Evolutionary conservation across 2,797 vertebrate species (phyloP).

Genomic region (Chloroceryle amazona): DNA sequence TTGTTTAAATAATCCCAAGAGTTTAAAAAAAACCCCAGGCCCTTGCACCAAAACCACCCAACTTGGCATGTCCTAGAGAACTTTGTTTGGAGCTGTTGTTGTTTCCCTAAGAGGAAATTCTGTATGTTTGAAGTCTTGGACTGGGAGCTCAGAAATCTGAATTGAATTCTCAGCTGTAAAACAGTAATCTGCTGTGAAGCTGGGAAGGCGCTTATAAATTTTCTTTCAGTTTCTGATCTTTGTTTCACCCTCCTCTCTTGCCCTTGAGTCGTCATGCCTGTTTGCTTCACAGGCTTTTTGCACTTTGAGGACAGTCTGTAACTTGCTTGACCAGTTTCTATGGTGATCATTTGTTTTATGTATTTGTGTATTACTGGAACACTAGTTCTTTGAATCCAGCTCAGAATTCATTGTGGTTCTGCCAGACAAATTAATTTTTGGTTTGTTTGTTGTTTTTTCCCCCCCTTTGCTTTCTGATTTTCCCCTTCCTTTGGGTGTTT

Average conservation of each 20-base stretch:
- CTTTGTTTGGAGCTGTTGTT: not conserved
- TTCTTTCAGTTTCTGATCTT: not conserved
- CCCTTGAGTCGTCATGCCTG: accelerated
- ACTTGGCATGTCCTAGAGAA: not conserved
- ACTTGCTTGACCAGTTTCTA: not conserved
- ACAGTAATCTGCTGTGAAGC: not conserved
- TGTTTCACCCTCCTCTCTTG: not conserved
- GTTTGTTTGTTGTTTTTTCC: not conserved
- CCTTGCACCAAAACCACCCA: not conserved
- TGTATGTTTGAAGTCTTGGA: not conserved
- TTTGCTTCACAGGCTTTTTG: not conserved
- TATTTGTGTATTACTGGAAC: not conserved
- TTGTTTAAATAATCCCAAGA: constrained; percentile 39
- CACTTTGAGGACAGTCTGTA: not conserved
- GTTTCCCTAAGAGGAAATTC: not conserved
- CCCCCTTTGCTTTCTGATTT: not conserved
- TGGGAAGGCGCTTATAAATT: not conserved
- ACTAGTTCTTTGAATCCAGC: not conserved
- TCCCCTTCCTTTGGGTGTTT: not conserved
- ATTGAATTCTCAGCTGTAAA: not conserved
- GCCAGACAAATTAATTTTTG: not conserved
- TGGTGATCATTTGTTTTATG: not conserved
- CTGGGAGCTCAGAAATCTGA: not conserved
- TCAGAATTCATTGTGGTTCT: not conserved
- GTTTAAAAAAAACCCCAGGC: not conserved